Evolutionary conservation across 2,113 vertebrate genomes (phyloP), one percentile per base, ranked within the genome.

Genomic region (Xenopus borealis): DNA sequence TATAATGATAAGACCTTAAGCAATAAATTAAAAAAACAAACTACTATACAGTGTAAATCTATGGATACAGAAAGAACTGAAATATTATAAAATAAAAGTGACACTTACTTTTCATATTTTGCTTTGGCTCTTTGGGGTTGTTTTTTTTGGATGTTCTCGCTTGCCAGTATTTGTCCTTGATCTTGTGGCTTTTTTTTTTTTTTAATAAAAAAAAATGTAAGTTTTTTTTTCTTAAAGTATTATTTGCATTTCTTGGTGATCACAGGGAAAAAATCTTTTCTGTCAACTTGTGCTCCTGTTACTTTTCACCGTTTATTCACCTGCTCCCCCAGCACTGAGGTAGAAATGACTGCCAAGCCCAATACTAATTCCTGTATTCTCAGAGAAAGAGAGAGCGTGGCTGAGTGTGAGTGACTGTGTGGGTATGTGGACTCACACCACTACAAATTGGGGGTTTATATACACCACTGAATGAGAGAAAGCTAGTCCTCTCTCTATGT

Each of bases 391-490:
- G 44, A 65, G 52, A 50, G 55, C 20, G 19, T 65, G 17, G 53
- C 53, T 55, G 66, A 61, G 20, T 69, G 66, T 73, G 66, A 53
- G 30, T 63, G 69, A 53, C 45, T 68, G 61, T 69, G 59, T 47
- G 66, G 63, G 72, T 50, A 74, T 79, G 61, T 69, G 66, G 68
- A 69, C 73, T 70, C 33, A 70, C 66, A 73, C 66, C 71, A 74
- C 78, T 66, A 70, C 72, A 70, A 72, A 71, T 74, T 74, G 78
- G 71, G 66, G 66, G 71, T 71, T 74, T 79, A 79, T 79, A 79
- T 79, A 70, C 66, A 64, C 61, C 78, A 66, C 46, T 69, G 58
- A 6, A 76, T 75, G 72, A n/a, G 46, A 57, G 66, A 75, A 76
- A 69, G 73, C 20, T 47, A 58, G 58, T 59, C n/a, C 63, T 63